A percentile compares a stretch with the other conserved stretches of the same genome.
Conservation (phyloP, 53 echinoderm and acorn worm genomes). For the Paracentrotus lividus region DNA sequence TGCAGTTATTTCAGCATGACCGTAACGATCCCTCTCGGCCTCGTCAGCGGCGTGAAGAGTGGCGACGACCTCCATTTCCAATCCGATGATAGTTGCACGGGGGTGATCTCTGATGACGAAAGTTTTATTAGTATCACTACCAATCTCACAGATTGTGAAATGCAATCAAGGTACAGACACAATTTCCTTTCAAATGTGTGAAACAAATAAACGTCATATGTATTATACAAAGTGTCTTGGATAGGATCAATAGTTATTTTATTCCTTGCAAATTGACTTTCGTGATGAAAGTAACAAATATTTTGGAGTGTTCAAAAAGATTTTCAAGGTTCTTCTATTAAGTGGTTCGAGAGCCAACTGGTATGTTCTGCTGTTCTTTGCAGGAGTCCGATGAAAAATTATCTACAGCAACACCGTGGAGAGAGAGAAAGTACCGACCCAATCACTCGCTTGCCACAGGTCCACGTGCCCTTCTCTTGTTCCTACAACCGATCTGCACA, state of each 20-base stretch:
- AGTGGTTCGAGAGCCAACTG: too few relatives aligned
- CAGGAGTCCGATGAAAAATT: not conserved
- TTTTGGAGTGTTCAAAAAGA: too few relatives aligned
- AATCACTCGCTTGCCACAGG: not conserved
- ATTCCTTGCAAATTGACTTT: too few relatives aligned
- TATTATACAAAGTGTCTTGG: too few relatives aligned
- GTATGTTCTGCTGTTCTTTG: not conserved
- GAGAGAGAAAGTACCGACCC: not conserved
- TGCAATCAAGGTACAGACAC: not conserved
- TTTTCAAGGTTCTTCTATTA: too few relatives aligned
- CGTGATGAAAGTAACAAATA: too few relatives aligned
- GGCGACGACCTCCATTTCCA: constrained; percentile 31
- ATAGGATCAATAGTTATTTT: too few relatives aligned
- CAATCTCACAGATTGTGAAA: constrained; percentile 42
- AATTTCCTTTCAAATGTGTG: too few relatives aligned
- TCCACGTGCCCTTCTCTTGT: constrained; percentile 22
- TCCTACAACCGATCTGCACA: constrained; percentile 24
- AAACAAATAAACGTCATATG: too few relatives aligned
- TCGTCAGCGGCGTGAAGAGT: not conserved
- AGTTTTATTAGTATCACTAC: constrained; percentile 22
- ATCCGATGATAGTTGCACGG: not conserved
- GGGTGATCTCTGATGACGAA: not conserved
- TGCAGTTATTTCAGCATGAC: constrained; percentile 28
- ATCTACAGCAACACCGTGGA: constrained; percentile 12
- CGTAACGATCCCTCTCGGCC: constrained; percentile 10